Conservation (phyloP, 2,797 vertebrate genomes). For the Pseudochirops cupreus region DNA sequence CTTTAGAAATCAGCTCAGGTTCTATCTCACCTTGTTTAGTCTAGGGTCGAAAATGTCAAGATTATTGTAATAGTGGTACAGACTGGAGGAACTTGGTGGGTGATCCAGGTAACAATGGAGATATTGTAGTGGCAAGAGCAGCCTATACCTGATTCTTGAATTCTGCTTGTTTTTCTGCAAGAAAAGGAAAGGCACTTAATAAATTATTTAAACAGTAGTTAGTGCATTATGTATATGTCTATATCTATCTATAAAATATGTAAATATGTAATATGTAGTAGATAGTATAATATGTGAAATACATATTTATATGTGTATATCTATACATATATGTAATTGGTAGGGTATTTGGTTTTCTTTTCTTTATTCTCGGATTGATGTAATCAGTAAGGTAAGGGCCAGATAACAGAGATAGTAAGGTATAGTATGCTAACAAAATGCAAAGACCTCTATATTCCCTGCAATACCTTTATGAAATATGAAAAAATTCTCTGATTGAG, state of each 20-base stretch:
- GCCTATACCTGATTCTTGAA: not conserved
- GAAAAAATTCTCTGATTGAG: not conserved
- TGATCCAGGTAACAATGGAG: not conserved
- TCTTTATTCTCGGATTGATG: not conserved
- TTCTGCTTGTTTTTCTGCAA: not conserved
- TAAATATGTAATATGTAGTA: no score
- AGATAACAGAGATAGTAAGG: not conserved
- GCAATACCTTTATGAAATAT: not conserved
- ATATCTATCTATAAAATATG: no score
- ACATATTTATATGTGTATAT: no score
- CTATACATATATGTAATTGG: not conserved
- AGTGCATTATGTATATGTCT: not conserved
- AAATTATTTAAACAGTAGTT: not conserved
- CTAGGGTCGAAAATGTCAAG: not conserved
- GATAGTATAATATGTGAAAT: no score
- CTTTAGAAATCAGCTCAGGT: not conserved
- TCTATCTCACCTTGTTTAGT: not conserved
- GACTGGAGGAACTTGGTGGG: not conserved
- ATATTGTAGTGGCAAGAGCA: not conserved
- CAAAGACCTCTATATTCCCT: not conserved
- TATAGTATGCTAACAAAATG: not conserved
- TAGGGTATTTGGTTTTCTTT: not conserved
- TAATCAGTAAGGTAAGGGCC: not conserved
- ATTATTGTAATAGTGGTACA: not conserved
- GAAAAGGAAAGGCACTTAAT: not conserved